A percentile compares a stretch with the other conserved stretches of the same genome.
These are phyloP conservation scores for Chymomyza caudatula DNA, from an alignment of 2,888 invertebrate species.

Conservation along the genomic window DNA sequence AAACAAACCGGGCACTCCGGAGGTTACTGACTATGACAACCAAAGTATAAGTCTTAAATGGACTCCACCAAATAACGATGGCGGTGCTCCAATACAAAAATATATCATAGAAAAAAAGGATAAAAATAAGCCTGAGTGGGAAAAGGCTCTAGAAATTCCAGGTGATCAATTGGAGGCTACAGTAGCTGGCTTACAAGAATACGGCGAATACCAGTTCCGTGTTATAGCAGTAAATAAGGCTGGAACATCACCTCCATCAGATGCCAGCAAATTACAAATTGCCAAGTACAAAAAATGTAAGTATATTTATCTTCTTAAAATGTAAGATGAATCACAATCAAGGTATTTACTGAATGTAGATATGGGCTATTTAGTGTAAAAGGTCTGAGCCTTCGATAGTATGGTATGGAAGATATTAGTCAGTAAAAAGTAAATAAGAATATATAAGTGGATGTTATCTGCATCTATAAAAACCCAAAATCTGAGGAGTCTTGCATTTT, in stretches of 20 bases:
- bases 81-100: constrained; percentile 94
- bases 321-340: not conserved
- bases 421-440: no score
- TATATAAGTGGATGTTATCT: no score
- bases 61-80: constrained; percentile 91
- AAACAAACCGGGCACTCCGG: constrained; percentile 92
- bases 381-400: no score
- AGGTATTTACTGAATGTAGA: no score
- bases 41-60: constrained; percentile 92
- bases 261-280: constrained; percentile 83
- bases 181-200: constrained; percentile 93
- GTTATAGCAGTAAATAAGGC: constrained; percentile 97
- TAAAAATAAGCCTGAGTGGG: constrained; percentile 92
- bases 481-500: no score
- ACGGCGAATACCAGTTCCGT: constrained; percentile 96
- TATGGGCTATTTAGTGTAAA: not conserved
- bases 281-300: constrained; percentile 92
- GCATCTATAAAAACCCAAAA: no score
- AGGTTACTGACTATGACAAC: constrained; percentile 91
- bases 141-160: constrained; percentile 88
- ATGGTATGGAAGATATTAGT: no score
- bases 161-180: constrained; percentile 92
- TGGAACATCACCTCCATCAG: constrained; percentile 92
- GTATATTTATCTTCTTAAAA: constrained; percentile 71
- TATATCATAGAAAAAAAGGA: constrained; percentile 97